Conservation (phyloP, 2,797 vertebrate species). For the Tragelaphus oryx region DNA sequence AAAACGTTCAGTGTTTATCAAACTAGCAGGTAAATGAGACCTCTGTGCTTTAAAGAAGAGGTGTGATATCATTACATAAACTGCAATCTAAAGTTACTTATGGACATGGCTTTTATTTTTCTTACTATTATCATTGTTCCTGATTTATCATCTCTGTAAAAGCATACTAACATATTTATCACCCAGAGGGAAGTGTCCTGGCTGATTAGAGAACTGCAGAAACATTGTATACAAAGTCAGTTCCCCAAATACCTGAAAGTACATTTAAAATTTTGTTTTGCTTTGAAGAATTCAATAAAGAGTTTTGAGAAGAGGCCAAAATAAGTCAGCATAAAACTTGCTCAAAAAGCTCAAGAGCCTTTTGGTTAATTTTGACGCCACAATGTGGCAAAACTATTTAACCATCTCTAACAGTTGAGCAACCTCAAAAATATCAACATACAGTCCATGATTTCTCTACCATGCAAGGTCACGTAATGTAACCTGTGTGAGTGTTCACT, state of each 20-base stretch:
- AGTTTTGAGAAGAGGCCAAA: background rate
- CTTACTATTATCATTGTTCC: slow-evolving; percentile 1
- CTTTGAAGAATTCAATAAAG: background rate
- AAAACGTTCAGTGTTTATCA: slow-evolving; percentile 16
- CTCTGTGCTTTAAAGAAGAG: background rate
- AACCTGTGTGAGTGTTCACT: background rate
- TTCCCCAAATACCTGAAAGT: background rate
- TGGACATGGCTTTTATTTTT: background rate
- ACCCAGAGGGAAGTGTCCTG: background rate
- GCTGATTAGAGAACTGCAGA: slow-evolving; percentile 44
- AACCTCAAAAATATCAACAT: background rate
- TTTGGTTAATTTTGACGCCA: background rate
- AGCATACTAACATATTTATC: slow-evolving; percentile 19
- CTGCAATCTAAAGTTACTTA: slow-evolving; percentile 19
- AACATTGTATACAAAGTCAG: background rate
- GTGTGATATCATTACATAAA: slow-evolving; percentile 17
- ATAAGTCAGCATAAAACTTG: background rate
- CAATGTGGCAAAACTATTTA: background rate
- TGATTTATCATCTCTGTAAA: slow-evolving; percentile 49
- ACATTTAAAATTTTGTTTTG: background rate
- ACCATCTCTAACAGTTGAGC: background rate
- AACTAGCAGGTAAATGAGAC: slow-evolving; percentile 8
- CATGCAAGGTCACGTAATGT: background rate
- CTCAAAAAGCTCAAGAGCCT: background rate
- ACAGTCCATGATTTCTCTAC: background rate